Percentiles rank a stretch among this genome's conserved stretches.
Evolutionary conservation across 2,113 vertebrate species (phyloP).

Genomic region (Anarhynchus alexandrinus): DNA sequence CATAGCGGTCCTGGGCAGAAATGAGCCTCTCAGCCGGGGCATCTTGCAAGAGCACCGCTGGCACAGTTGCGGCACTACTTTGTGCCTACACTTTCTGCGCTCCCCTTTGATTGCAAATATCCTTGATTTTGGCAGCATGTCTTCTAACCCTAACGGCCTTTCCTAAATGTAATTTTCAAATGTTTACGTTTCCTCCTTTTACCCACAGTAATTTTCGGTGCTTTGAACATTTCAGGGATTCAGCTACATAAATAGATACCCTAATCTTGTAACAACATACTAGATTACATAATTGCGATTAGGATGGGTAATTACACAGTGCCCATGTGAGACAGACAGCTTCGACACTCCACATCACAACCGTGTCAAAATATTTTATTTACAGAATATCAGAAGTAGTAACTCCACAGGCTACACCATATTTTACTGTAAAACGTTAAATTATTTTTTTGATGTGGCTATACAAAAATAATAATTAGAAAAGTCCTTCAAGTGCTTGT

Average conservation of each 20-base stretch:
- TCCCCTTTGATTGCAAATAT: neutral
- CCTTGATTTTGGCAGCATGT: neutral
- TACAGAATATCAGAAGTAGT: conserved; percentile 19
- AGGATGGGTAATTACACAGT: conserved; percentile 58
- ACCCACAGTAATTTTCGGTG: neutral
- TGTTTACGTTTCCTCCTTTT: neutral
- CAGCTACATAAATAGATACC: conserved; percentile 39
- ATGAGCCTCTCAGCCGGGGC: fast-evolving
- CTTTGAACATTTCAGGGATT: conserved; percentile 47
- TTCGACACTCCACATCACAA: conserved; percentile 14
- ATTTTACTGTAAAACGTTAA: neutral
- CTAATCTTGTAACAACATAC: conserved; percentile 47
- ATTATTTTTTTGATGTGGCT: neutral
- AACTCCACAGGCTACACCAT: neutral
- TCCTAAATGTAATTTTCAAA: neutral
- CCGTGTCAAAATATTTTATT: conserved; percentile 61
- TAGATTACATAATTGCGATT: conserved; percentile 59
- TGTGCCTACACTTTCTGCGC: fast-evolving
- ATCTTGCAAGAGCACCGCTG: neutral
- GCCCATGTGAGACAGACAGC: conserved; percentile 44
- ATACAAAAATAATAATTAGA: conserved; percentile 9
- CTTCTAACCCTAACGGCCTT: neutral
- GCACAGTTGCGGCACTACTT: fast-evolving
- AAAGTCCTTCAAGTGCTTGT: neutral
- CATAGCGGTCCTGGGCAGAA: neutral